These are phyloP conservation scores for Camponotus floridanus DNA, from an alignment of 1,140 invertebrate species.

Conservation along the genomic window DNA sequence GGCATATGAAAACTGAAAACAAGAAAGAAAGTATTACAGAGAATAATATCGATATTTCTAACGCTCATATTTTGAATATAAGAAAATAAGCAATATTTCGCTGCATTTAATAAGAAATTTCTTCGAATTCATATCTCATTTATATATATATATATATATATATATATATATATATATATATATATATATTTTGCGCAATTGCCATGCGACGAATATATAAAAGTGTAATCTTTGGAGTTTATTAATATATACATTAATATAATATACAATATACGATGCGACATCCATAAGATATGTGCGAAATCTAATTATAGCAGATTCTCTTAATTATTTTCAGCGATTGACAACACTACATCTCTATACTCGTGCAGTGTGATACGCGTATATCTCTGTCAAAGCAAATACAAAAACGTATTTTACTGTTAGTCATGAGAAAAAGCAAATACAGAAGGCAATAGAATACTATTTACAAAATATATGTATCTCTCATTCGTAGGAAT, in stretches of 20 bases:
- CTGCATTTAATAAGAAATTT: conserved; percentile 49
- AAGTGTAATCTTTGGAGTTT: conserved; percentile 32
- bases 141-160: not conserved
- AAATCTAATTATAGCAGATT: conserved; percentile 49
- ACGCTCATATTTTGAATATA: conserved; percentile 34
- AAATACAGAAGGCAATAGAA: not conserved
- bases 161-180: not conserved
- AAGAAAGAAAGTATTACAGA: conserved; percentile 44
- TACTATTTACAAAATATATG: conserved; percentile 39
- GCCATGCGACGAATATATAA: not conserved
- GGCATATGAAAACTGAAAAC: conserved; percentile 8
- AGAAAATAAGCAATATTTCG: conserved; percentile 51
- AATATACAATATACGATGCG: not conserved
- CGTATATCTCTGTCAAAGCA: conserved; percentile 52
- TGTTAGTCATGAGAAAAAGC: conserved; percentile 20
- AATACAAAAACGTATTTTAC: conserved; percentile 47
- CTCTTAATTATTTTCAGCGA: conserved; percentile 35
- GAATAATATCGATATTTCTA: conserved; percentile 7
- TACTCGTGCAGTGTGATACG: conserved; percentile 11
- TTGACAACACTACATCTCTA: conserved; percentile 53
- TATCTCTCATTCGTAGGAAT: conserved; percentile 31
- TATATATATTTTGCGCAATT: conserved; percentile 27
- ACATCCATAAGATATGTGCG: not conserved
- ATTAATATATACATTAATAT: conserved; percentile 25
- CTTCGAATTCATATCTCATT: not conserved